Base-by-base conservation (phyloP, 1,140 invertebrate genomes). In the Tenebrio molitor region DNA sequence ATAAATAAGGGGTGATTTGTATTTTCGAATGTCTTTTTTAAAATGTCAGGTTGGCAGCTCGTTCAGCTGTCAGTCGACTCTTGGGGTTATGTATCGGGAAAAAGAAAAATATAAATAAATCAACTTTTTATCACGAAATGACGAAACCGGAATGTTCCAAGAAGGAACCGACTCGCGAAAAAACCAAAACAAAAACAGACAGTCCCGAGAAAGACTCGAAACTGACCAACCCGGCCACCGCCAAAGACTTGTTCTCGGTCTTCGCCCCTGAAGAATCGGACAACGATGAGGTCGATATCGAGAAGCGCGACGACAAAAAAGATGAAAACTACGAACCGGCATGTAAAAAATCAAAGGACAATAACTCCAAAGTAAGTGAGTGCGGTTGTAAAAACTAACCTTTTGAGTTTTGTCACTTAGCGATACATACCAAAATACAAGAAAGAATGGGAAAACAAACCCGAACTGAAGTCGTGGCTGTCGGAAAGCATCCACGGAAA, bases 381-480 rank as follows among this genome's bases (percentile, higher is more conserved):
- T 39, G 10, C 1, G 25, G 23, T 23, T 7, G 1, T 12, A 58
- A 44, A 39, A n/a, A 50, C 6, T 14, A 63, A 6, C 19, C 14
- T 41, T 44, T 50, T 39, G 5, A 33, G 14, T 17, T 33, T 19
- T 39, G 8, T 3, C 36, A 7, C 65, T 14, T 34, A 76, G 73
- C 50, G 73, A 71, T 80, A 80, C 68, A 62, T 75, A 15, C 79
- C 80, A 70, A 81, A 80, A 71, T 81, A 81, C 63, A 78, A 78
- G 69, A 79, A 77, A 53, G 78, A 81, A 74, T 81, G 80, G 80
- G 78, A 81, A 46, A 69, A 71, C 17, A 79, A 78, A 46, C 80
- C 80, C 17, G 58, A 75, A 42, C 75, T 80, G 6, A 81, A 78
- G 69, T 76, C 77, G 0, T 81, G 78, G 78, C 64, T 81, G 12